Base-by-base conservation (phyloP, 2,797 vertebrate species). In the Typhlichthys eigenmanni region DNA sequence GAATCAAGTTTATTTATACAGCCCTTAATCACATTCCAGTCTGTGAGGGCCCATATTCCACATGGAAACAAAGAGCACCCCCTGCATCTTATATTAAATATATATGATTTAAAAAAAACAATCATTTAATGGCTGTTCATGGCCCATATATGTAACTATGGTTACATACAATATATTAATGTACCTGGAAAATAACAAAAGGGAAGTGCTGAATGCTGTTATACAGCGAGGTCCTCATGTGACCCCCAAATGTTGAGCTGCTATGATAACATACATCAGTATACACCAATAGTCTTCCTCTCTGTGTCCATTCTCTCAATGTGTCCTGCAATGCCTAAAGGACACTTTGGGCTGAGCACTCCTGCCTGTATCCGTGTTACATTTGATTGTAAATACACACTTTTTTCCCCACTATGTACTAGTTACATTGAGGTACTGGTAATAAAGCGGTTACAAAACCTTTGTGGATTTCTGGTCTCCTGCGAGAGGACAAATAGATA, bases 381-480 rank as follows among this genome's bases (percentile, higher is more conserved):
- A 75, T n/a, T 85, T 81, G 82, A 85, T 86, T 92, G 90, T 89
- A 92, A 76, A 90, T 87, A 88, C 16, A 29, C 56, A 62, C 75
- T 83, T 80, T 84, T 89, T 89, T 89, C 74, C 87, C 87, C 71
- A 73, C 75, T 78, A 63, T 77, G 86, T 85, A 81, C 86, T 78
- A 66, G 82, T 77, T 43, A 53, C 65, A 63, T 80, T 74, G 81
- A 85, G 79, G 79, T 29, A 29, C 24, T 0, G 24, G 24, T 84
- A 91, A 89, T 89, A 91, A 91, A 91, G 71, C 72, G 80, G 80
- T 82, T 64, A 88, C 65, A 77, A 61, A 53, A 78, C 56, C 56
- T 62, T 62, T 58, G 61, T 60, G 13, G 29, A 34, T 64, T 55
- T 62, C 2, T 78, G 57, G 66, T 65, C 76, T 48, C 55, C 11